These are phyloP conservation scores for Calliscelio sp. DNA, from an alignment of 2,888 invertebrate species.

Conservation along the genomic window DNA sequence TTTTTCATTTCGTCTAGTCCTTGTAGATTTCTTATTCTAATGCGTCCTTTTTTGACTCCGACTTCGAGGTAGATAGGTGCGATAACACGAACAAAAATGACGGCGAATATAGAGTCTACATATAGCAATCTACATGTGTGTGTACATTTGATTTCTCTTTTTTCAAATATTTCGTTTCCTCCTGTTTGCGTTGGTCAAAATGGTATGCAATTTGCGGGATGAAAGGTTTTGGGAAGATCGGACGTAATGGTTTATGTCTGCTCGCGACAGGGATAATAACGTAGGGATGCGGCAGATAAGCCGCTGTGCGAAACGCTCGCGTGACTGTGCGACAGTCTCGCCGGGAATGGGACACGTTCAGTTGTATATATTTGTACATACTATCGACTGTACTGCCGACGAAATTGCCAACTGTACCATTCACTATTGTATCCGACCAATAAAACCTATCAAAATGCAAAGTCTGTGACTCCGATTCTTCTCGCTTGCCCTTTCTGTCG, in stretches of 20 bases:
- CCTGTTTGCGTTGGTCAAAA: conserved; percentile 21
- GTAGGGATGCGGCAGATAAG: conserved; percentile 62
- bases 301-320: conserved; percentile 49
- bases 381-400: conserved; percentile 81
- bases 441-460: conserved; percentile 78
- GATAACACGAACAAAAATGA: conserved; percentile 40
- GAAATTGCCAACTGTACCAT: conserved; percentile 82
- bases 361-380: conserved; percentile 84
- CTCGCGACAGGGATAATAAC: conserved; percentile 62
- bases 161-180: too few species aligned
- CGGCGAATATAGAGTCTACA: conserved; percentile 32
- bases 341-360: conserved; percentile 56
- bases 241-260: conserved; percentile 49
- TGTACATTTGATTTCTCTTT: conserved; percentile 15
- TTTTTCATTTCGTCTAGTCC: conserved; percentile 81
- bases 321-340: conserved; percentile 46
- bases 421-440: conserved; percentile 84
- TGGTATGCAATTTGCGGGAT: conserved; percentile 43
- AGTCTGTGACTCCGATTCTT: conserved; percentile 44
- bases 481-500: conserved; percentile 39
- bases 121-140: conserved; percentile 52
- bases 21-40: conserved; percentile 71
- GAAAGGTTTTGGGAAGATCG: conserved; percentile 41
- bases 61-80: conserved; percentile 50
- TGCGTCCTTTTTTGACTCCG: conserved; percentile 42